Evolutionary conservation across 2,797 vertebrate genomes (phyloP), one percentile per base, ranked within the genome.

Genomic region (Benthosema pterotum): DNA sequence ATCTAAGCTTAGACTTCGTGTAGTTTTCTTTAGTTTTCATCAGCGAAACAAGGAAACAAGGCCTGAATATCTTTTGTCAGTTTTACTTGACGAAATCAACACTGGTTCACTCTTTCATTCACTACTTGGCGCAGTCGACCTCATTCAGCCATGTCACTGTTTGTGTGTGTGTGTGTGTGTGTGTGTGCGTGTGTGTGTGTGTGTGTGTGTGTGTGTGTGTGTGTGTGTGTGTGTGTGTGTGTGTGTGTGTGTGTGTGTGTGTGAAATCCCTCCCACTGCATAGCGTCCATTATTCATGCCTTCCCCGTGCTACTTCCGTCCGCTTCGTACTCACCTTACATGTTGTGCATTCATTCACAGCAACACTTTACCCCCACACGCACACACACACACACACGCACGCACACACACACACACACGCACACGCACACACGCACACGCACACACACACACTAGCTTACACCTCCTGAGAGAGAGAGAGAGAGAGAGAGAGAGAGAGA

Each of bases 201-300:
- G 14, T 54, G 15, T 64, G 4, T 6, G 46, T 62, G 14, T 57
- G 16, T 67, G 15, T 65, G 63, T 65, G 69, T 65, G 60, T 52
- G 48, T 28, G 58, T 22, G 45, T 38, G 47, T 42, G 11, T 5
- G 15, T 38, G 52, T 43, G 46, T 62, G 14, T 58, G 16, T 67
- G 15, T 65, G 63, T 65, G 69, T 65, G 60, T 52, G 48, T 28
- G 58, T 22, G 45, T 38, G 47, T 42, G 11, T 5, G 15, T 16
- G 52, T 43, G 54, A 43, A 7, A 46, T 32, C 28, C 28, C 28
- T 32, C 75, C 59, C 5, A 47, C 69, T 77, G 77, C 75, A 69
- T 60, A 43, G 56, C 71, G 18, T 89, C 71, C 78, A 87, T 86
- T 82, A 85, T 89, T 89, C 71, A 87, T 88, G 74, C 11, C 19